Conservation (phyloP, 1,140 invertebrate species). For the Drosophila sucinea region DNA sequence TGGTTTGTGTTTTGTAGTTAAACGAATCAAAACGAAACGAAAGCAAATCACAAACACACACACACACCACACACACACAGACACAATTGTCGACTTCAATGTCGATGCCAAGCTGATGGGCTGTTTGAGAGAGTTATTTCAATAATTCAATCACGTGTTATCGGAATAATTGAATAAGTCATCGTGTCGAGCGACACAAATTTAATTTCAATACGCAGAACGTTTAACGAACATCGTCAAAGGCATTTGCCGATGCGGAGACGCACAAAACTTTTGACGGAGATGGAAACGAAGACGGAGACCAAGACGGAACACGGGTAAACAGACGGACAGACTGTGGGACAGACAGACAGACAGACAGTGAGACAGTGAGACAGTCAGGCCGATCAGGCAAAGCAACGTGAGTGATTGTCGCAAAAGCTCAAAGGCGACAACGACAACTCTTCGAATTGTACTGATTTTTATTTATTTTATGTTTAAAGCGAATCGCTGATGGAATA, state of each 20-base stretch:
- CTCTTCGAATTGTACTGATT: conserved; percentile 81
- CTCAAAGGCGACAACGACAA: conserved; percentile 71
- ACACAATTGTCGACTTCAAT: background rate
- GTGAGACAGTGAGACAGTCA: background rate
- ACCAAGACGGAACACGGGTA: conserved; percentile 51
- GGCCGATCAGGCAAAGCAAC: conserved; percentile 45
- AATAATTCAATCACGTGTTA: conserved; percentile 81
- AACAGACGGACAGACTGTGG: background rate
- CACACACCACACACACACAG: background rate
- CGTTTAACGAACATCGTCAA: conserved; percentile 66
- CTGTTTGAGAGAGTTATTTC: conserved; percentile 45
- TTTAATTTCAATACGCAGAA: conserved; percentile 81
- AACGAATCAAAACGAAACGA: background rate
- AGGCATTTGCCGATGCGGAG: conserved; percentile 63
- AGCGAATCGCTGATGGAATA: conserved; percentile 73
- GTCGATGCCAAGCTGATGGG: background rate
- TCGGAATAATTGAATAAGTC: conserved; percentile 81
- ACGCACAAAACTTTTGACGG: background rate
- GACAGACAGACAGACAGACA: background rate
- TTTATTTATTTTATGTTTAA: conserved; percentile 82
- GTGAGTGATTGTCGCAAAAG: conserved; percentile 81
- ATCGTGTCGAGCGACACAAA: conserved; percentile 80
- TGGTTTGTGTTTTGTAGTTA: background rate
- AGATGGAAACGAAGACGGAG: background rate
- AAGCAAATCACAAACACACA: background rate